Conservation (phyloP, 2,113 vertebrate genomes). For the Perccottus glenii region DNA sequence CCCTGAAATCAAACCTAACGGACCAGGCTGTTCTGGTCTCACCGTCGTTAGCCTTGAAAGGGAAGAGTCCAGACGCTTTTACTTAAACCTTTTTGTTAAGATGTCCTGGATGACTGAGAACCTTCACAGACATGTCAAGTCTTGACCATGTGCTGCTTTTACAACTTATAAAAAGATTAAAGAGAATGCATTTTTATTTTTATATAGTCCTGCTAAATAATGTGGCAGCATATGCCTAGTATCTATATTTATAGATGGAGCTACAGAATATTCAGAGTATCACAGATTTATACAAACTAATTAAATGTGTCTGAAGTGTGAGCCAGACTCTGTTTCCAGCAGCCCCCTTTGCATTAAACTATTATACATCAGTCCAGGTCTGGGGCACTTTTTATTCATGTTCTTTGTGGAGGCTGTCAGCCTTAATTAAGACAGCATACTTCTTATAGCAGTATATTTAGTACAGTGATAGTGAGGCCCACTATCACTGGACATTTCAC, state of each 20-base stretch:
- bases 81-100: no score
- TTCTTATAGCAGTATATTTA: not conserved
- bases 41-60: no score
- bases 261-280: no score
- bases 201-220: not conserved
- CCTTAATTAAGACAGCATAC: conserved; percentile 64
- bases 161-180: conserved; percentile 30
- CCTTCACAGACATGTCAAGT: no score
- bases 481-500: no score
- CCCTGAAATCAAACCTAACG: no score
- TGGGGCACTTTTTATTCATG: conserved; percentile 65
- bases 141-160: conserved; percentile 29
- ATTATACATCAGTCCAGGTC: conserved; percentile 68
- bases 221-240: no score
- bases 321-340: conserved; percentile 9
- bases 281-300: conserved; percentile 37
- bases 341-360: conserved; percentile 14
- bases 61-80: no score
- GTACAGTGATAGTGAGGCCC: no score
- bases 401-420: conserved; percentile 66
- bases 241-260: no score
- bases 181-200: conserved; percentile 28
- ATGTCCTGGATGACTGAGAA: no score
- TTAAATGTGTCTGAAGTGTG: conserved; percentile 56
- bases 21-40: no score